phyloP scores from a whole-genome alignment of 2,113 vertebrate species.

The Coturnix japonica region DNA sequence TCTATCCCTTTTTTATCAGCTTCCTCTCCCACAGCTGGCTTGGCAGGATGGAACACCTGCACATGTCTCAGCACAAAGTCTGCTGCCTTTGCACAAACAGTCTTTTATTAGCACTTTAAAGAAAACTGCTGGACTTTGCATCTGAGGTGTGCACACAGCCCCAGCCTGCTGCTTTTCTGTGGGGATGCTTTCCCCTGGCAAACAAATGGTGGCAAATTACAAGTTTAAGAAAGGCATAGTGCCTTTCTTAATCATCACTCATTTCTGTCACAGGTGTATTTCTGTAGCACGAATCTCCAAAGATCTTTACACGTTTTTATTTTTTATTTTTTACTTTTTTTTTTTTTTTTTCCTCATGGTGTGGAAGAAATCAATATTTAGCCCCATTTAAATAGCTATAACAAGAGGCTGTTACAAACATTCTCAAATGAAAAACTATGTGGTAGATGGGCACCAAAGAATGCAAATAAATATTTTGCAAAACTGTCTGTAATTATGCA shows the following conservation, averaged over 20 bases:
- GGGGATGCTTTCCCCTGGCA: not conserved
- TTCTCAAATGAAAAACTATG: not conserved
- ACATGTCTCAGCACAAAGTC: not conserved
- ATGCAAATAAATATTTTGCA: conserved; percentile 28
- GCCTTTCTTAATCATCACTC: not conserved
- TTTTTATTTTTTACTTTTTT: not conserved
- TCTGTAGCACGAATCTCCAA: not conserved
- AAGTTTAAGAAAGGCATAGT: not conserved
- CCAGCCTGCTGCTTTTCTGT: not conserved
- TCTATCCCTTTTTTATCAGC: not conserved
- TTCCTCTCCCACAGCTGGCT: not conserved
- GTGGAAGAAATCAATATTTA: not conserved
- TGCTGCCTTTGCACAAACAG: not conserved
- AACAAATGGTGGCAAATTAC: not conserved
- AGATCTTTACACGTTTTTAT: not conserved
- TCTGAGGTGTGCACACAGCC: not conserved
- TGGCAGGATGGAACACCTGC: not conserved
- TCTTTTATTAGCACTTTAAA: not conserved
- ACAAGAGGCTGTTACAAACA: not conserved
- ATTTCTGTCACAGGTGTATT: not conserved
- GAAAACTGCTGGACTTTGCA: conserved; percentile 19
- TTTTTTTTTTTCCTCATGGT: not conserved
- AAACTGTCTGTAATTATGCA: conserved; percentile 43
- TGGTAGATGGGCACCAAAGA: not conserved
- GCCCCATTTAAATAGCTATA: not conserved